These are phyloP conservation scores for Phoenicopterus ruber DNA, from an alignment of 2,113 vertebrate genomes.

Conservation along the genomic window DNA sequence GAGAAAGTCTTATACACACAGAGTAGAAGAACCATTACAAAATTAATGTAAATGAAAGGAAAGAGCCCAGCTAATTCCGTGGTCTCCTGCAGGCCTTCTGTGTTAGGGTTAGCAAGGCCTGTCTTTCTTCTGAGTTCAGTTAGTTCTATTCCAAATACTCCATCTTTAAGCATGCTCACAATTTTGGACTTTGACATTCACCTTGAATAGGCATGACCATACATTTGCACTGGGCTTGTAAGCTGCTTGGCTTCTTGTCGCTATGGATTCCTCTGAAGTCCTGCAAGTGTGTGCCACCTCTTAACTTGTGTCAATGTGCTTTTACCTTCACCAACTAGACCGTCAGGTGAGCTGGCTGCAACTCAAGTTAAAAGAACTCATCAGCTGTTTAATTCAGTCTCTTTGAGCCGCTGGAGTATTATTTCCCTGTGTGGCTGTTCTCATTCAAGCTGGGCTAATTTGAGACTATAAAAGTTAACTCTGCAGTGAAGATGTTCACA, in stretches of 20 bases:
- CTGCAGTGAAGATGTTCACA: background rate
- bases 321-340: background rate
- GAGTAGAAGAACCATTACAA: background rate
- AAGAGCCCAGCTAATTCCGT: background rate
- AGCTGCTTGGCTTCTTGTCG: background rate
- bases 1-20: background rate
- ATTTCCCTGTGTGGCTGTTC: background rate
- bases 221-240: fast-evolving
- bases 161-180: background rate
- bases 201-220: fast-evolving
- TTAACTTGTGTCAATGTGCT: background rate
- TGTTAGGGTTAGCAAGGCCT: background rate
- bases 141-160: background rate
- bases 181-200: background rate
- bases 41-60: background rate
- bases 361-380: background rate
- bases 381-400: background rate
- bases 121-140: background rate
- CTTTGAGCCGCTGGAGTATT: background rate
- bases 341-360: background rate
- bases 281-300: background rate
- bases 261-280: background rate
- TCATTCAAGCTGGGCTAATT: background rate
- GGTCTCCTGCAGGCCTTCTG: background rate
- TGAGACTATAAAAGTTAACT: background rate